These are phyloP conservation scores for Dyspetes luteomarginatus DNA, from an alignment of 2,888 invertebrate genomes.

Conservation along the genomic window DNA sequence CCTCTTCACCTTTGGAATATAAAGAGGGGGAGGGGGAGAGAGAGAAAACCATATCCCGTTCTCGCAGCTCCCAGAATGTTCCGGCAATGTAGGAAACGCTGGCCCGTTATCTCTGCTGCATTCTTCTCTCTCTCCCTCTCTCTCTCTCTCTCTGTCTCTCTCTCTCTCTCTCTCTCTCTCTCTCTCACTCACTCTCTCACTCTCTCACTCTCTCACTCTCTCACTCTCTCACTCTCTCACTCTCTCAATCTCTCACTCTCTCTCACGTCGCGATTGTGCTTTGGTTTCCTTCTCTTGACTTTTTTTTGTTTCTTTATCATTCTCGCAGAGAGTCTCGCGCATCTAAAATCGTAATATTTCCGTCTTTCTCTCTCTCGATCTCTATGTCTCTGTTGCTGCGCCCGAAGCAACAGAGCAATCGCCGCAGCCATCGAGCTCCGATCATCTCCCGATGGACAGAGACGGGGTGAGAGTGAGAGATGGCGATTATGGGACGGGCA, in stretches of 20 bases:
- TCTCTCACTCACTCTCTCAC: too few species aligned
- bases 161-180: too few species aligned
- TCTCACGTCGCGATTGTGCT: slow-evolving; percentile 32
- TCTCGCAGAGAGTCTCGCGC: slow-evolving; percentile 25
- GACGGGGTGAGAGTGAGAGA: too few species aligned
- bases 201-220: too few species aligned
- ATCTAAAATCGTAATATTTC: slow-evolving; percentile 49
- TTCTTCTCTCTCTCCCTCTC: background rate
- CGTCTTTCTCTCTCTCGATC: slow-evolving; percentile 16
- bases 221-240: too few species aligned
- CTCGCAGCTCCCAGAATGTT: too few species aligned
- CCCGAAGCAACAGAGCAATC: background rate
- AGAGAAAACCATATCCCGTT: too few species aligned
- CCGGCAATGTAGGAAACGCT: too few species aligned
- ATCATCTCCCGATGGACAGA: background rate
- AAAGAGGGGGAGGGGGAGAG: background rate
- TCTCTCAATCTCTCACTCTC: too few species aligned
- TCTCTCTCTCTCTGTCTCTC: too few species aligned
- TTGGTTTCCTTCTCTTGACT: slow-evolving; percentile 29
- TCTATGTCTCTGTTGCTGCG: background rate
- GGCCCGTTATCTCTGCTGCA: too few species aligned
- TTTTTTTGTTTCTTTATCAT: slow-evolving; percentile 35
- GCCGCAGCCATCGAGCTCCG: background rate
- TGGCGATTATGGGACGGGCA: background rate
- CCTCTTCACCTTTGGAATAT: background rate